Percentiles rank a stretch among this genome's conserved stretches.
Evolutionary conservation across 2,113 vertebrate genomes (phyloP).

Genomic region (Hippoglossus stenolepis): DNA sequence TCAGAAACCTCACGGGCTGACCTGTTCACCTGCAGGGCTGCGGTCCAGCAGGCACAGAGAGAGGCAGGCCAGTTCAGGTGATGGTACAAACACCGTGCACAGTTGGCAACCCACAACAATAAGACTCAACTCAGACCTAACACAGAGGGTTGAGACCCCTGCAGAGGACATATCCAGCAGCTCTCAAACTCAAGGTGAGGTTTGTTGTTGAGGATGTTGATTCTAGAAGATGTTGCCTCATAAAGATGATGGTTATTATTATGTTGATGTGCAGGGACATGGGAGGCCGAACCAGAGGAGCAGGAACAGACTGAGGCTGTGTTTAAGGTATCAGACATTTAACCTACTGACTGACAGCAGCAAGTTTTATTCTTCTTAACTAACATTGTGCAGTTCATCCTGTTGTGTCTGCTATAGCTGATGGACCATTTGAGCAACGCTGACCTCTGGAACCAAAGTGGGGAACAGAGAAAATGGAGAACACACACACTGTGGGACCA

Average conservation of each 20-base stretch:
- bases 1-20: background rate
- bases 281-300: conserved; percentile 59
- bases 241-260: background rate
- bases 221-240: background rate
- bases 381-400: background rate
- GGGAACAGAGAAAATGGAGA: conserved; percentile 67
- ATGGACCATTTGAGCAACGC: conserved; percentile 63
- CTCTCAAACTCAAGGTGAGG: conserved; percentile 47
- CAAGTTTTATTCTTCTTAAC: background rate
- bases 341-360: background rate
- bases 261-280: conserved; percentile 63
- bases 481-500: conserved; percentile 64
- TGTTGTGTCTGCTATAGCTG: conserved; percentile 44
- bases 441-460: conserved; percentile 67
- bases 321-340: conserved; percentile 60
- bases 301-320: conserved; percentile 78
- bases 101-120: conserved; percentile 47
- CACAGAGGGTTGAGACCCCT: conserved; percentile 29
- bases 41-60: conserved; percentile 36
- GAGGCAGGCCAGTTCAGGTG: conserved; percentile 18
- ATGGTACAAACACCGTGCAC: conserved; percentile 16
- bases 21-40: conserved; percentile 28
- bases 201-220: background rate
- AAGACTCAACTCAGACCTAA: conserved; percentile 14
- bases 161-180: conserved; percentile 21